Conservation (phyloP, 2,888 invertebrate genomes). For the Zhuqinia jingwanae region DNA sequence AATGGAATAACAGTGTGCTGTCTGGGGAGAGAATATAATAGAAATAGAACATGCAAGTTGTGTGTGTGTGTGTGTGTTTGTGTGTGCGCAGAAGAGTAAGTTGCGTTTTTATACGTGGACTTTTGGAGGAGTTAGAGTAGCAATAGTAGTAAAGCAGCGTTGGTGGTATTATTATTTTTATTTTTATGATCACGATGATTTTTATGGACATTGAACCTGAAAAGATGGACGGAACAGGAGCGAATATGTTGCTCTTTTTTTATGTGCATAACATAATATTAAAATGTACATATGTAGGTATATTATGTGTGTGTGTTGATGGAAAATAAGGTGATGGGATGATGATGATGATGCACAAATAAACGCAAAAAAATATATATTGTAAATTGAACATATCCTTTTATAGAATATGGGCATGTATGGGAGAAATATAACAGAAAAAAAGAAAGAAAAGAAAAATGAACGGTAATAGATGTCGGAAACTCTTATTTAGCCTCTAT, state of each 20-base stretch:
- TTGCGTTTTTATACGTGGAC: not conserved
- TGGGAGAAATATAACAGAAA: not conserved
- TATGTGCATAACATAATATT: not conserved
- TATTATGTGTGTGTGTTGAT: not conserved
- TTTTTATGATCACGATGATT: constrained; percentile 17
- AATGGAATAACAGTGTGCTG: not conserved
- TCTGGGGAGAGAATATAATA: not conserved
- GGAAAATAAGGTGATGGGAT: constrained; percentile 52
- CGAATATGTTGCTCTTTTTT: not conserved
- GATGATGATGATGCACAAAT: constrained; percentile 27
- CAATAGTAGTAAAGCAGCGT: no score
- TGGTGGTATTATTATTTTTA: constrained; percentile 47
- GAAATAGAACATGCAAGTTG: not conserved
- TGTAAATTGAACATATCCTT: constrained; percentile 48
- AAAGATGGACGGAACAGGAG: not conserved
- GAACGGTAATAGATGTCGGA: constrained; percentile 54
- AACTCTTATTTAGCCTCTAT: constrained; percentile 36
- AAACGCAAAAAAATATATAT: constrained; percentile 31
- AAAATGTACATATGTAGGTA: no score
- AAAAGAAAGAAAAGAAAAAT: not conserved
- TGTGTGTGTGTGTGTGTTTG: not conserved
- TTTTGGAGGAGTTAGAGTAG: not conserved
- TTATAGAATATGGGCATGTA: constrained; percentile 13
- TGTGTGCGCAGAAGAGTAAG: no score
- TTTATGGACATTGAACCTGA: constrained; percentile 68